Base-by-base conservation (phyloP, 2,888 invertebrate species). In the Tortrix viridana region DNA sequence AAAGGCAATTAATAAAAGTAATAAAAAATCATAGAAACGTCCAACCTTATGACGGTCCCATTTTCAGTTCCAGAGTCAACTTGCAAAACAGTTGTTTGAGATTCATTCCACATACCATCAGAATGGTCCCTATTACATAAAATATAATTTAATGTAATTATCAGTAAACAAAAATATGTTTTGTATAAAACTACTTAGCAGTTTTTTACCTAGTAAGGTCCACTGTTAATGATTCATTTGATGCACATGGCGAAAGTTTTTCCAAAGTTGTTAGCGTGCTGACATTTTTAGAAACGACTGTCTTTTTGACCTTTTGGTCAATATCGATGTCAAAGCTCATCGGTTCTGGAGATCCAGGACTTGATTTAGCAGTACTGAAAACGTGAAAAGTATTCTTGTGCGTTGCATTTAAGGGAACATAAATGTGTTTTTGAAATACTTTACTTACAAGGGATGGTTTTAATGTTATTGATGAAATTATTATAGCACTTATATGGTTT, bases 101-200 rank as follows among this genome's bases (percentile, higher is more conserved):
- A 97, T 88, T 97, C 97, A 86, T 97, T 97, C 97, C 97, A 97
- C 76, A 96, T 95, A 54, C 96, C 96, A 80, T 97, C 97, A 50
- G 97, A 97, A 83, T 97, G 96, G 82, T 97, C 97, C 76, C 96
- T 90, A 74, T 44, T 4, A 32, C 32, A 32, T 12, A 38, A 41
- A 22, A 14, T 62, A 26, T 5, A 53, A 57, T 67, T 22, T 23
- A 7, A 3, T 14, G 41, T 49, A n/a, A 23, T 32, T n/a, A 16
- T 56, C 16, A 22, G 32, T 32, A 3, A 32, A 12, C 12, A 32
- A 32, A 32, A 0, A 32, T 2, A 12, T 32, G 12, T 12, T 12
- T 3, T 32, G 6, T 12, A 12, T n/a, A 12, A 1, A 32, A 32
- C 32, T 26, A 32, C 12, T 32, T 1, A 32, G 12, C 12, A 52